Base-by-base conservation (phyloP, 2,888 invertebrate genomes). In the Mamestra brassicae region DNA sequence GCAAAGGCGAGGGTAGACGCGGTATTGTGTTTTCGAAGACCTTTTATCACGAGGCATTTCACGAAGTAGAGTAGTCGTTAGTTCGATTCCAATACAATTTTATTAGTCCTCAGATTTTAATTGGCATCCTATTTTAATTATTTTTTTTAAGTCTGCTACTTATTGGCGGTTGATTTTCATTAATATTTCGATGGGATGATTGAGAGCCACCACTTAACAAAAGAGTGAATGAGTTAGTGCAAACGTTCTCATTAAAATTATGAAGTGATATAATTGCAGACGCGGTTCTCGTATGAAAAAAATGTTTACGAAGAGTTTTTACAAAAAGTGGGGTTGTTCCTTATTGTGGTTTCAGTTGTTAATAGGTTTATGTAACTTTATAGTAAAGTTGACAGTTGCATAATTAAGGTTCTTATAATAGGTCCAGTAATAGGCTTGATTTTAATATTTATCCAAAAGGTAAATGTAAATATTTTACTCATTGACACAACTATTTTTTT, bases 11-110 rank as follows among this genome's bases (percentile, higher is more conserved):
- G 95, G 94, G 95, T 94, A 93, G 93, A 93, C 93, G 92, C 88
- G 91, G 95, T 94, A 96, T 96, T 96, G 96, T 96, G 94, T 95
- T 96, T 95, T 96, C 94, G 94, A 94, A 96, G 95, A 95, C 95
- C 95, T 96, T 96, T 96, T 95, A 96, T 95, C 96, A 93, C 93
- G 93, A 91, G 91, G 94, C 94, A 94, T 95, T 95, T 95, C 94
- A 93, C 93, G 93, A 94, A 92, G 92, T 92, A 90, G 92, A 93
- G 93, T 94, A 93, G 92, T 94, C 92, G 94, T 89, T 93, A 93
- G 95, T 95, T 95, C 94, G 94, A 94, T 94, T 95, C 95, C 94
- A 92, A 94, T 93, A 92, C 90, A 89, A 93, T 94, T 96, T 96
- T 95, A 96, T 95, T 96, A 93, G 95, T 93, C 92, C 94, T 95